Conservation (phyloP, 2,113 vertebrate genomes). For the Xiphophorus couchianus region DNA sequence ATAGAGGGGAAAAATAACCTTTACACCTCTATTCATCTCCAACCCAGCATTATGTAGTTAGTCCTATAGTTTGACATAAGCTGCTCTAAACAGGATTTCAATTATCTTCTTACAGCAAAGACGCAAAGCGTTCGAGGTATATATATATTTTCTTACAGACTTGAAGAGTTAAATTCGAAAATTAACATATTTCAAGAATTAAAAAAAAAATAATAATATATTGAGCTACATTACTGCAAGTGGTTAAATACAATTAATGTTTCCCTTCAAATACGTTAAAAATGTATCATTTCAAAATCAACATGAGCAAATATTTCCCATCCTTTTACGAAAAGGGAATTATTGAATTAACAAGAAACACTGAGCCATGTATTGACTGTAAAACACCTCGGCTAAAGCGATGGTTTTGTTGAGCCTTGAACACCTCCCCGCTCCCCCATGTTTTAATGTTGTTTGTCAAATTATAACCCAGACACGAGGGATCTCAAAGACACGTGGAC, state of each 20-base stretch:
- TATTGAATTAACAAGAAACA: slow-evolving; percentile 8
- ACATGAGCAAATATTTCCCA: not conserved
- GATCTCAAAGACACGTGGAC: slow-evolving; percentile 80
- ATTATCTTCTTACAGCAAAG: too few species aligned
- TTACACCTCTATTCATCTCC: slow-evolving; percentile 22
- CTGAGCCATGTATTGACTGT: slow-evolving; percentile 27
- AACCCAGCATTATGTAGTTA: slow-evolving; percentile 13
- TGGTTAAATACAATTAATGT: too few species aligned
- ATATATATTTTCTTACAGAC: too few species aligned
- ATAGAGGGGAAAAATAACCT: slow-evolving; percentile 14
- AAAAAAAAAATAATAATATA: too few species aligned
- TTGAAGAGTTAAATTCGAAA: too few species aligned
- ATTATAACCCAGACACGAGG: slow-evolving; percentile 73
- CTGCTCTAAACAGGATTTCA: too few species aligned
- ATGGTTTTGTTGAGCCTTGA: slow-evolving; percentile 67
- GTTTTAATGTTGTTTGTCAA: slow-evolving; percentile 73
- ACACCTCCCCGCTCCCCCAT: slow-evolving; percentile 43
- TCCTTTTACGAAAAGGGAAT: slow-evolving; percentile 19
- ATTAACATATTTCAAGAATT: too few species aligned
- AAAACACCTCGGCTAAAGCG: slow-evolving; percentile 46
- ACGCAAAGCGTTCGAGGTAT: too few species aligned
- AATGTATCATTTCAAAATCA: not conserved
- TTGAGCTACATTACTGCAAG: too few species aligned
- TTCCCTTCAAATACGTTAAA: not conserved
- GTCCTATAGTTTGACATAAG: not conserved